These are phyloP conservation scores for Pyralis farinalis DNA, from an alignment of 2,888 invertebrate genomes.

Conservation along the genomic window DNA sequence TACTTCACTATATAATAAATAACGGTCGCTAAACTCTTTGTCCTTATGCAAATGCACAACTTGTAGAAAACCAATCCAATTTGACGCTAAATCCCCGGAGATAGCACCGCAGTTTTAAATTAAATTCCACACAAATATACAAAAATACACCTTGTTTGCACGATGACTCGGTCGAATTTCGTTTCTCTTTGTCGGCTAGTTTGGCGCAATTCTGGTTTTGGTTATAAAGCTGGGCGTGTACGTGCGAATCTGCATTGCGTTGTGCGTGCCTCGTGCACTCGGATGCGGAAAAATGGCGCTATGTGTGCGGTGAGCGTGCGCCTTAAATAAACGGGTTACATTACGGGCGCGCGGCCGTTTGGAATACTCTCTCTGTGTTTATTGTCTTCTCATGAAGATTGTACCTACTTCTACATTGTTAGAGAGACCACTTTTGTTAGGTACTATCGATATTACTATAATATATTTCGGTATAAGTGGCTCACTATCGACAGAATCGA, in stretches of 20 bases:
- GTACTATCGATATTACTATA: too few species aligned
- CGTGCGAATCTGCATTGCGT: not conserved
- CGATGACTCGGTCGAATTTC: not conserved
- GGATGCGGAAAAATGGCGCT: too few species aligned
- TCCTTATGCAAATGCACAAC: slow-evolving; percentile 65
- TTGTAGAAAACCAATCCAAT: slow-evolving; percentile 45
- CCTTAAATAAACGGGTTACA: too few species aligned
- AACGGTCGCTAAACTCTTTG: slow-evolving; percentile 14
- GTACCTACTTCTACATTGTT: too few species aligned
- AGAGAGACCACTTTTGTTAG: too few species aligned
- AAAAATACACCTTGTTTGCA: slow-evolving; percentile 24
- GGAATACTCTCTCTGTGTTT: too few species aligned
- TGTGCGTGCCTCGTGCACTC: not conserved
- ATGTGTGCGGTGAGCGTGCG: too few species aligned
- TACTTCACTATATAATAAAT: not conserved
- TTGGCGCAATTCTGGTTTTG: slow-evolving; percentile 6
- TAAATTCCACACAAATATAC: slow-evolving; percentile 40
- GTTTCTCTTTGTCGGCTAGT: not conserved
- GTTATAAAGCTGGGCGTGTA: slow-evolving; percentile 7
- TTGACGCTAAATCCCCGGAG: slow-evolving; percentile 51
- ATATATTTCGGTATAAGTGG: too few species aligned
- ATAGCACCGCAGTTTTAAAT: slow-evolving; percentile 62
- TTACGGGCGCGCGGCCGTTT: too few species aligned
- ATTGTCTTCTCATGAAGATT: too few species aligned
- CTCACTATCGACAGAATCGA: too few species aligned